Base-by-base conservation (phyloP, 1,140 invertebrate genomes). In the Plodia interpunctella region DNA sequence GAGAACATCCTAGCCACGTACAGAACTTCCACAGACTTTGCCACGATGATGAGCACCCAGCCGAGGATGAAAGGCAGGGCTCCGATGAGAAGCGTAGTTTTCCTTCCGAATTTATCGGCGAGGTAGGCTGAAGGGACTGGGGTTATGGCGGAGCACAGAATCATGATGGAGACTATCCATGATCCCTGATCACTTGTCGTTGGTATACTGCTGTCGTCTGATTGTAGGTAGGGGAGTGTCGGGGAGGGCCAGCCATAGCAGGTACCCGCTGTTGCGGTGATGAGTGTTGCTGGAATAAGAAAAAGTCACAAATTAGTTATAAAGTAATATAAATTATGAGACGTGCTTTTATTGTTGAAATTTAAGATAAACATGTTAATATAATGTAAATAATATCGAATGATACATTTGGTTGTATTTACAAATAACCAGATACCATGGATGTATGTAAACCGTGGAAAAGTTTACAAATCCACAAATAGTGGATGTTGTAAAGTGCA, bases 1-100 rank as follows among this genome's bases (percentile, higher is more conserved):
- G 92, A 88, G 78, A 78, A 92, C 80, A 91, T 79, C 54, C 91
- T 77, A 0, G 89, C 85, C 15, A 91, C 68, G 68, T 93, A 93
- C 0, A 94, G 77, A 59, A 90, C 76, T 0, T 64, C 20, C 4
- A 91, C 83, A 0, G 88, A 88, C 21, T 86, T 83, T 38, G 91
- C 88, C 49, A 91, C 83, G 50, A 92, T 91, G 5, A 95, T 90
- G 32, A 93, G 78, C 5, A 93, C 67, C 92, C 93, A 96, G 19
- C 94, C 94, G n/a, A 92, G 49, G 13, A 92, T 85, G 73, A 93
- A 92, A 1, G 92, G 93, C n/a, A 94, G 63, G 0, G 92, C 91
- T 9, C 92, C 91, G 8, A 93, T 63, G 0, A 94, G 78, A 1
- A 96, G 90, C 2, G 93, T 92, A 0, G 84, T 88, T 76, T 95